phyloP scores from a whole-genome alignment of 1,140 invertebrate genomes.

The Orchesella cincta region DNA sequence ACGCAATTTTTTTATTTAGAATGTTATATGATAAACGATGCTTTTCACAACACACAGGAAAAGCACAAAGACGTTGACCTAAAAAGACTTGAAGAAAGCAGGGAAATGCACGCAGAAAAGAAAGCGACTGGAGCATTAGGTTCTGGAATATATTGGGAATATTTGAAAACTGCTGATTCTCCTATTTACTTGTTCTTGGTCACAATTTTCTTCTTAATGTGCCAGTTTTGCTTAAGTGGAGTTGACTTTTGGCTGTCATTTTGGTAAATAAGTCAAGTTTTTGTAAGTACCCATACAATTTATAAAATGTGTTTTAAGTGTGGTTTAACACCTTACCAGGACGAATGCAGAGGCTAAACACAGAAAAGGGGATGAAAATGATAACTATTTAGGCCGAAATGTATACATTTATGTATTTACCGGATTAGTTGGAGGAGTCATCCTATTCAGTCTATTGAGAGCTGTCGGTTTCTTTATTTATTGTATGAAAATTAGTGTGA shows the following conservation, averaged over 20 bases:
- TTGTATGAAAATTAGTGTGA: conserved; percentile 58
- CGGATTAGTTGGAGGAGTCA: neutral
- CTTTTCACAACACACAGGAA: neutral
- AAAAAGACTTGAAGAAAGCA: neutral
- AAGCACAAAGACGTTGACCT: neutral
- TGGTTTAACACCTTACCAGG: no score
- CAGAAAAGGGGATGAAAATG: neutral
- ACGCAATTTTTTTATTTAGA: no score
- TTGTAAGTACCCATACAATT: no score
- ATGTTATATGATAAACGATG: neutral
- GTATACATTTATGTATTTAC: conserved; percentile 6
- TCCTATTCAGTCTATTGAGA: neutral
- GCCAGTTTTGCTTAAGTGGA: conserved; percentile 36
- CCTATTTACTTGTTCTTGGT: conserved; percentile 28
- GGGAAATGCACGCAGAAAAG: conserved; percentile 31
- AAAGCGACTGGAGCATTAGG: conserved; percentile 36
- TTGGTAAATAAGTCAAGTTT: conserved; percentile 41
- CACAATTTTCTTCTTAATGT: conserved; percentile 14
- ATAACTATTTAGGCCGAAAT: conserved; percentile 5
- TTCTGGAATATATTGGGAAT: conserved; percentile 33
- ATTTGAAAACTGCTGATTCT: conserved; percentile 39
- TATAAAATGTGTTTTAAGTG: no score
- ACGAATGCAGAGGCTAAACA: conserved; percentile 4
- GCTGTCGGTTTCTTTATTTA: conserved; percentile 43
- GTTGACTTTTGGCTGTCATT: conserved; percentile 44